Percentiles rank a stretch among this genome's conserved stretches.
Conservation (phyloP, 2,113 vertebrate species). For the Oncorhynchus gorbuscha region DNA sequence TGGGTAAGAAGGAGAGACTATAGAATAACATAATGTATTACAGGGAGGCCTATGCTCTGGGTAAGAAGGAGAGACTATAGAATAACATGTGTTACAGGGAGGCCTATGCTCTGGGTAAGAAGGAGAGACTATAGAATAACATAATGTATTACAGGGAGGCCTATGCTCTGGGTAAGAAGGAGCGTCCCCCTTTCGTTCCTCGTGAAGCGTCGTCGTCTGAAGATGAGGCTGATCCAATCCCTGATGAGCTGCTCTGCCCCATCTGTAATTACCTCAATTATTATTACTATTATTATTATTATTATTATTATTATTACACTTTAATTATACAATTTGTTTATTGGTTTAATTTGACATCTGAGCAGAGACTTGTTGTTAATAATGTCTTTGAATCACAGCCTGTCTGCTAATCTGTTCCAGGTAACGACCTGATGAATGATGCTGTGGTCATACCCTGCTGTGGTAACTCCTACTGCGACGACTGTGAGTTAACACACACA, state of each 20-base stretch:
- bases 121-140: neutral
- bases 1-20: no score
- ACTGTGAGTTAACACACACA: conserved; percentile 86
- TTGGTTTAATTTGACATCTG: no score
- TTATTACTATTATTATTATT: conserved; percentile 39
- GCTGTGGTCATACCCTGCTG: conserved; percentile 98
- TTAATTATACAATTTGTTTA: no score
- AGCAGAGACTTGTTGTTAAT: no score
- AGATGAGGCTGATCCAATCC: conserved; percentile 92
- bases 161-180: conserved; percentile 96
- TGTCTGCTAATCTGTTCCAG: no score
- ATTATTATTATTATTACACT: conserved; percentile 36
- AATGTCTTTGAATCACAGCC: no score
- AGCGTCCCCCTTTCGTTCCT: conserved; percentile 94
- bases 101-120: conserved; percentile 78
- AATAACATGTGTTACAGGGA: conserved; percentile 72
- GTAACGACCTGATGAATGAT: conserved; percentile 94
- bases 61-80: no score
- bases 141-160: conserved; percentile 79
- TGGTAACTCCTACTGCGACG: conserved; percentile 98
- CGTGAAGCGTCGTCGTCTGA: conserved; percentile 91
- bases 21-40: no score
- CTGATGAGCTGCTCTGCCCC: conserved; percentile 93
- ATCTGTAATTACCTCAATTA: no score
- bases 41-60: no score